These are phyloP conservation scores for Takifugu rubripes DNA, from an alignment of 2,797 vertebrate species.

Conservation along the genomic window DNA sequence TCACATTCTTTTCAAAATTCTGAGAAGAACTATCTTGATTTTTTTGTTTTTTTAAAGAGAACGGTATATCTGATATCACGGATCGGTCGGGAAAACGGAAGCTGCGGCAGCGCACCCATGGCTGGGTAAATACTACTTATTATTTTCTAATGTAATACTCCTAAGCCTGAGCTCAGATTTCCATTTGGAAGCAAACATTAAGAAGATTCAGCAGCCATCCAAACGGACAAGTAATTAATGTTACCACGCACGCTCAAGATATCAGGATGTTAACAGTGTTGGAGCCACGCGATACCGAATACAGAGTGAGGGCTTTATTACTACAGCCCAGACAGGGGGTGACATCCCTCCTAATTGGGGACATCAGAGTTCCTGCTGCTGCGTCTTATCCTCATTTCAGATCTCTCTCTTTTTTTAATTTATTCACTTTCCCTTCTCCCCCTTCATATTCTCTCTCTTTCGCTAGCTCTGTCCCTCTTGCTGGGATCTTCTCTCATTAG, in stretches of 20 bases:
- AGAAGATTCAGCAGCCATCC: slow-evolving; percentile 92
- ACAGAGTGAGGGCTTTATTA: slow-evolving; percentile 99
- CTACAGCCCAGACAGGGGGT: slow-evolving; percentile 91
- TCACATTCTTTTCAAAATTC: slow-evolving; percentile 6
- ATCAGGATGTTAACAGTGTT: slow-evolving; percentile 99
- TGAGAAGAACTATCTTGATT: slow-evolving; percentile 83
- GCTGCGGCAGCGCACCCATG: slow-evolving; percentile 78
- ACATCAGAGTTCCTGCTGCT: slow-evolving; percentile 98
- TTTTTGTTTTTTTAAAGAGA: slow-evolving; percentile 79
- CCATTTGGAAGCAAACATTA: slow-evolving; percentile 95
- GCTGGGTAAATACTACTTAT: slow-evolving; percentile 95
- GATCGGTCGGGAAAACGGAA: slow-evolving; percentile 84
- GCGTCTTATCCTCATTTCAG: slow-evolving; percentile 94
- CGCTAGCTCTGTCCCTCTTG: slow-evolving; percentile 81
- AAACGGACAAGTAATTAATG: slow-evolving; percentile 99
- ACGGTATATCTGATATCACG: slow-evolving; percentile 81
- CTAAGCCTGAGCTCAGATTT: slow-evolving; percentile 91
- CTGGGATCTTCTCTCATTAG: slow-evolving; percentile 99
- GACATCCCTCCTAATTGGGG: slow-evolving; percentile 99
- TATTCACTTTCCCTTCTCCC: slow-evolving; percentile 82
- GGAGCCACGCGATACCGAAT: slow-evolving; percentile 98
- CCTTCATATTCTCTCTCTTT: slow-evolving; percentile 50
- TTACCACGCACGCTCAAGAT: slow-evolving; percentile 94
- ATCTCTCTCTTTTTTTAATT: slow-evolving; percentile 84
- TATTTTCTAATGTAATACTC: slow-evolving; percentile 86